Evolutionary conservation across 2,797 vertebrate genomes (phyloP).

Genomic region (Ammospiza maritima): DNA sequence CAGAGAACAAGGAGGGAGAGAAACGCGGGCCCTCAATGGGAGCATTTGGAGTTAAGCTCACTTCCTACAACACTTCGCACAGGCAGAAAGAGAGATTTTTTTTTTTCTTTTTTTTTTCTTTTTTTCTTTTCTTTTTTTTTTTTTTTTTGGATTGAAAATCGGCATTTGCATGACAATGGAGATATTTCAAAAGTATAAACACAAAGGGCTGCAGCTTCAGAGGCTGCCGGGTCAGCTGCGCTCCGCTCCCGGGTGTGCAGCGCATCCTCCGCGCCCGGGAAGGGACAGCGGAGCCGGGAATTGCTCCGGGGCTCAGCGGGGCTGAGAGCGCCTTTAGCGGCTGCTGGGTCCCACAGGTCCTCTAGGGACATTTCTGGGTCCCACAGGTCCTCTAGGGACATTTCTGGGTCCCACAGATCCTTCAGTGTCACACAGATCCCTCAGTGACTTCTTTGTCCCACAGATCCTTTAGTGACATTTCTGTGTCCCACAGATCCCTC

Average conservation of each 20-base stretch:
- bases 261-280: not conserved
- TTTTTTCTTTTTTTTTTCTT: not conserved
- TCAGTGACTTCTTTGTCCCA: no score
- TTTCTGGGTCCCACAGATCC: no score
- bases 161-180: slow-evolving; percentile 81
- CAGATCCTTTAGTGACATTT: no score
- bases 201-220: slow-evolving; percentile 75
- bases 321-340: no score
- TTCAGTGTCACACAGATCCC: no score
- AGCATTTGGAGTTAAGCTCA: slow-evolving; percentile 47
- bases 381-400: no score
- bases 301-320: no score
- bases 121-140: not conserved
- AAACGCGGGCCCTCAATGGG: not conserved
- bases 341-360: no score
- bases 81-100: slow-evolving; percentile 21
- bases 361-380: no score
- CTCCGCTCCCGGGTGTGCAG: slow-evolving; percentile 9
- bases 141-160: slow-evolving; percentile 56
- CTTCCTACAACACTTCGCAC: slow-evolving; percentile 62
- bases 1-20: slow-evolving; percentile 28
- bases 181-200: slow-evolving; percentile 78
- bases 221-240: slow-evolving; percentile 64
- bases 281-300: no score
- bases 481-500: no score